Percentiles rank a stretch among this genome's conserved stretches.
Evolutionary conservation across 2,113 vertebrate genomes (phyloP).

Genomic region (Chitala chitala): DNA sequence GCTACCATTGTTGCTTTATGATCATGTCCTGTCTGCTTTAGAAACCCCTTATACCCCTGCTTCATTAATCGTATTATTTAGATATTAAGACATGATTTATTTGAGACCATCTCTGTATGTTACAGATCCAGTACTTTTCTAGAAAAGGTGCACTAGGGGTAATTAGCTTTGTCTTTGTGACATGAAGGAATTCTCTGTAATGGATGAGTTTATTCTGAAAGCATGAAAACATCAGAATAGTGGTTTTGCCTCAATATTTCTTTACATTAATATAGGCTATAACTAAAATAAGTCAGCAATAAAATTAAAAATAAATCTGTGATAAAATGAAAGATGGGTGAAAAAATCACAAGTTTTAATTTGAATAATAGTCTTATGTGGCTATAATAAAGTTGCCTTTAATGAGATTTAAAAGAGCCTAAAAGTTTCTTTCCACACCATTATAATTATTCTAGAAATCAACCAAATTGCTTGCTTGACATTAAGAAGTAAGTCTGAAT

Average conservation of each 20-base stretch:
- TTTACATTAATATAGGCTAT: conserved; percentile 42
- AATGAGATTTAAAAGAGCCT: conserved; percentile 31
- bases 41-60: no score
- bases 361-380: conserved; percentile 39
- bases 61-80: no score
- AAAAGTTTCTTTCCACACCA: conserved; percentile 26
- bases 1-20: no score
- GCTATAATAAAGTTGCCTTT: conserved; percentile 42
- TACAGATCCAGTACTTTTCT: no score
- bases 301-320: conserved; percentile 40
- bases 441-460: conserved; percentile 18
- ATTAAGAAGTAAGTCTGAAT: neutral
- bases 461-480: neutral
- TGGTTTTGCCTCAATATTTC: conserved; percentile 22
- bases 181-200: neutral
- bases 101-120: no score
- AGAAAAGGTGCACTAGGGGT: conserved; percentile 13
- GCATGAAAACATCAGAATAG: conserved; percentile 13
- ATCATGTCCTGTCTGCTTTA: no score
- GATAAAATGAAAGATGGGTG: conserved; percentile 39
- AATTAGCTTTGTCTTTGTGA: neutral
- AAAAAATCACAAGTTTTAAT: conserved; percentile 32
- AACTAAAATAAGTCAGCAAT: conserved; percentile 29
- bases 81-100: no score
- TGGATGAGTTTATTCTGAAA: conserved; percentile 14